phyloP scores from a whole-genome alignment of 2,888 invertebrate genomes.

The Scaptomyza polygonia region DNA sequence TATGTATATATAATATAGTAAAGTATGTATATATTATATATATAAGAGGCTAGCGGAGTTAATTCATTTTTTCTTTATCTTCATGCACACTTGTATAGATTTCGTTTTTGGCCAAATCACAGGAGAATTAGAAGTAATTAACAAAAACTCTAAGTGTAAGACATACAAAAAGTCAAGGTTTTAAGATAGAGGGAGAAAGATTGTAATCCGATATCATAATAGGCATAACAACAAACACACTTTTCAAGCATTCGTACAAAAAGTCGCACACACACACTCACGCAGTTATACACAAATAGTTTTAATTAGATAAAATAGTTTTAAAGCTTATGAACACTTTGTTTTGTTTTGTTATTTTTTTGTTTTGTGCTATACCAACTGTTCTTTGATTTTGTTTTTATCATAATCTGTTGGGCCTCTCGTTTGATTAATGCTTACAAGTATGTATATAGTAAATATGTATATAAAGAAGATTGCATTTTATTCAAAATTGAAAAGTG shows the following conservation, averaged over 20 bases:
- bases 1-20: slow-evolving; percentile 17
- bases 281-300: slow-evolving; percentile 16
- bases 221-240: slow-evolving; percentile 16
- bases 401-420: slow-evolving; percentile 23
- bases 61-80: slow-evolving; percentile 1
- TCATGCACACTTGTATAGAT: slow-evolving; percentile 49
- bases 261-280: slow-evolving; percentile 3
- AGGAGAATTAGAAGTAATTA: slow-evolving; percentile 60
- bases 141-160: slow-evolving; percentile 33
- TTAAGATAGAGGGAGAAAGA: slow-evolving; percentile 14
- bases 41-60: slow-evolving; percentile 40
- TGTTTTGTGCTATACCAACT: slow-evolving; percentile 39
- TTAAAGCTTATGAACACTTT: slow-evolving; percentile 55
- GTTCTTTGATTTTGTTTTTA: slow-evolving; percentile 6
- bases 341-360: slow-evolving; percentile 30
- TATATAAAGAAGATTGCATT: slow-evolving; percentile 22
- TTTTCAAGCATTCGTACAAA: slow-evolving; percentile 3
- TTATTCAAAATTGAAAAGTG: slow-evolving; percentile 35
- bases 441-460: slow-evolving; percentile 2
- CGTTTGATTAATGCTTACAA: slow-evolving; percentile 18
- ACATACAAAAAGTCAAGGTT: slow-evolving; percentile 26
- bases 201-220: slow-evolving; percentile 26
- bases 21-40: slow-evolving; percentile 34
- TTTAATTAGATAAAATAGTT: slow-evolving; percentile 27
- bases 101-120: slow-evolving; percentile 61